These are phyloP conservation scores for Leptinotarsa juncta DNA, from an alignment of 2,888 invertebrate species.

Conservation along the genomic window DNA sequence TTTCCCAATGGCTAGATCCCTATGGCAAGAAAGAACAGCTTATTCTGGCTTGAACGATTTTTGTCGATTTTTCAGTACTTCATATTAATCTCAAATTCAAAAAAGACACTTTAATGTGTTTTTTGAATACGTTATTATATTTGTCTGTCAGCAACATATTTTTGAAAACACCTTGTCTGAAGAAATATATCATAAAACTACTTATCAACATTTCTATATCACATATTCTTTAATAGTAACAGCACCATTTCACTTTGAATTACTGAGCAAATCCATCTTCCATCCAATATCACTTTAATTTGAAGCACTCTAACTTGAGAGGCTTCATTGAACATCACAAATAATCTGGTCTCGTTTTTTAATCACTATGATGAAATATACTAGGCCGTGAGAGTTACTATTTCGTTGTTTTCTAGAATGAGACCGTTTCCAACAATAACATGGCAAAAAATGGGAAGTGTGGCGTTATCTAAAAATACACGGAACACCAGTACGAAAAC, in stretches of 20 bases:
- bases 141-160: neutral
- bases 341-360: slow-evolving; percentile 33
- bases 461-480: neutral
- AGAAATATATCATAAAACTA: slow-evolving; percentile 35
- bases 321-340: slow-evolving; percentile 21
- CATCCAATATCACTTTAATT: slow-evolving; percentile 39
- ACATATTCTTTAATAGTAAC: slow-evolving; percentile 60
- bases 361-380: slow-evolving; percentile 24
- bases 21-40: too few species aligned
- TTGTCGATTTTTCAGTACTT: too few species aligned
- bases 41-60: neutral
- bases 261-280: slow-evolving; percentile 52
- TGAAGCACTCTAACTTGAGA: slow-evolving; percentile 31
- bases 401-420: slow-evolving; percentile 32
- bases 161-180: neutral
- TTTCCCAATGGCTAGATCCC: too few species aligned
- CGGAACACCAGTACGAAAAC: neutral
- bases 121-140: too few species aligned
- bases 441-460: neutral
- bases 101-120: too few species aligned
- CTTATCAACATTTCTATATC: slow-evolving; percentile 60
- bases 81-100: too few species aligned
- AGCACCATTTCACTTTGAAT: slow-evolving; percentile 57
- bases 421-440: slow-evolving; percentile 32
- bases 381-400: slow-evolving; percentile 32